These are phyloP conservation scores for Mesocentrotus franciscanus DNA, from an alignment of 53 echinoderm and acorn worm genomes.

Conservation along the genomic window DNA sequence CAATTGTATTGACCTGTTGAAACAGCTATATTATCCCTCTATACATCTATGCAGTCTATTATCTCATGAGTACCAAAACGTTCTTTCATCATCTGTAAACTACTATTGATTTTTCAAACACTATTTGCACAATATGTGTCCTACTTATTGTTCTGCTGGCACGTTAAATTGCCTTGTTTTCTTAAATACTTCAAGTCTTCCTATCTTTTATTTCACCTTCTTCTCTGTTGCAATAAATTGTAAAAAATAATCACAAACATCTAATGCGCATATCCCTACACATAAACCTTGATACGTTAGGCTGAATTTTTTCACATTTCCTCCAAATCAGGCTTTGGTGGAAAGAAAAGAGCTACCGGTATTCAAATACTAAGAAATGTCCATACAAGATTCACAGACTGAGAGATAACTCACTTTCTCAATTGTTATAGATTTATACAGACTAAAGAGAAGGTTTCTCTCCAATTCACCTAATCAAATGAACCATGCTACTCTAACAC, in stretches of 20 bases:
- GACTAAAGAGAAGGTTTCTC: background rate
- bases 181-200: background rate
- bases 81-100: slow-evolving; percentile 1
- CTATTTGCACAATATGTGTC: background rate
- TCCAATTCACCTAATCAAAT: slow-evolving; percentile 55
- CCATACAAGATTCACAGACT: background rate
- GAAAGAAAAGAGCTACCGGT: slow-evolving; percentile 10
- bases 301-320: background rate
- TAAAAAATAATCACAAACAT: background rate
- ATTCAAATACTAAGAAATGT: background rate
- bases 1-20: slow-evolving; percentile 39
- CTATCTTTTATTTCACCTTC: background rate
- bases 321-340: background rate
- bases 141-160: slow-evolving; percentile 18
- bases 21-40: background rate
- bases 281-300: background rate
- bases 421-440: background rate
- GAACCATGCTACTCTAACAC: slow-evolving; percentile 40
- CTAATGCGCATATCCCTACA: background rate
- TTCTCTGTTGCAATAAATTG: background rate
- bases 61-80: background rate
- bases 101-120: slow-evolving; percentile 32
- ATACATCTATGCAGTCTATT: background rate
- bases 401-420: background rate
- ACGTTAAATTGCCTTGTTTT: background rate